Evolutionary conservation across 2,888 invertebrate genomes (phyloP), one percentile per base, ranked within the genome.

Genomic region (Alloscopus bannaensis): DNA sequence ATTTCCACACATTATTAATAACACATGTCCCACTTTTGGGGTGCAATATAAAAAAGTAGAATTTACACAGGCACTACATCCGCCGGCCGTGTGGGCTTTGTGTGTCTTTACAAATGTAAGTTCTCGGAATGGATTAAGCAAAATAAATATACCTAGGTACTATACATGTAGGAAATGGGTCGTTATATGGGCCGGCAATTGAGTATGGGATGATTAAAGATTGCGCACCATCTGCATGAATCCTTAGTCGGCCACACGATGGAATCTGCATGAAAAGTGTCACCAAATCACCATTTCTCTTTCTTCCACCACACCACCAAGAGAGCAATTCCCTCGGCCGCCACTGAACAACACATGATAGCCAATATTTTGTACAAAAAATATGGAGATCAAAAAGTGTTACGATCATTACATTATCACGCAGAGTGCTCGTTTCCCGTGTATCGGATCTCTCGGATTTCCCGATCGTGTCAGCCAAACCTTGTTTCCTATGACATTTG

Each of bases 1-100:
- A 66, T 75, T 66, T 66, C 57, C 28, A 65, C 65, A 65, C 57
- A 73, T 73, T 73, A 73, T 73, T 73, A 73, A 55, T 72, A 72
- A 72, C 72, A 60, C 52, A 50, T 68, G 68, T 68, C 57, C 68
- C 28, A 55, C 40, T 55, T 68, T 18, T 28, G 52, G n/a, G n/a
- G n/a, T 52, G 24, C 24, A 13, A 52, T 52, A 13, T 8, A 36
- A 36, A 36, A 13, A 8, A 36, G 6, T 6, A 36, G 6, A 36
- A 36, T 36, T 8, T 8, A 13, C 36, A 36, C 36, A 36, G 36
- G 36, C 6, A 36, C 6, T 36, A 13, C 8, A 36, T 36, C 13
- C 13, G 36, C 36, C 6, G 13, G 36, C 13, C 8, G 36, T 13
- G 36, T 36, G 36, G 6, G 36, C 36, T 36, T 36, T 13, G n/a